A percentile compares a stretch with the other conserved stretches of the same genome.
phyloP scores from a whole-genome alignment of 2,113 vertebrate species.

The Myanophis thanlyinensis region DNA sequence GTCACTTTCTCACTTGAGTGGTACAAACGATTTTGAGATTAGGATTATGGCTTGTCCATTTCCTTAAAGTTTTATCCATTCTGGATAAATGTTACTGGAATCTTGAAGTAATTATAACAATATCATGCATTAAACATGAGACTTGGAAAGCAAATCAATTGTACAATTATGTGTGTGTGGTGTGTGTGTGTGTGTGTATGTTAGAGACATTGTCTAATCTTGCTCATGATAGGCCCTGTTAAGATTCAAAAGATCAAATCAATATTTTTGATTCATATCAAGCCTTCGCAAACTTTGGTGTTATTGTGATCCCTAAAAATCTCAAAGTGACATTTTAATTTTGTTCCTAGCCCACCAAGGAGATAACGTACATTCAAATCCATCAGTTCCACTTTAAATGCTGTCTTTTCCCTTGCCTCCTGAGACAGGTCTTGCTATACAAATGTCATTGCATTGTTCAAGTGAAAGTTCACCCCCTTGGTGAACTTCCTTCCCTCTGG shows the following conservation, averaged over 20 bases:
- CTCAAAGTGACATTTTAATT: background rate
- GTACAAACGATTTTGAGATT: background rate
- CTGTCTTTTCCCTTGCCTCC: background rate
- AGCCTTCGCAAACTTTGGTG: background rate
- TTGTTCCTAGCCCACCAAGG: background rate
- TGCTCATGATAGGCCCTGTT: background rate
- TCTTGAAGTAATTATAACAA: background rate
- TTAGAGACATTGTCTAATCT: background rate
- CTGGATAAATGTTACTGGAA: background rate
- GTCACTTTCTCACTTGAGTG: background rate
- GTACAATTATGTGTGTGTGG: background rate
- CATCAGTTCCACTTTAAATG: background rate
- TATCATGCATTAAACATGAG: background rate
- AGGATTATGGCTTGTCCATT: background rate
- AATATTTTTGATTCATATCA: background rate
- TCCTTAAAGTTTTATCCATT: background rate
- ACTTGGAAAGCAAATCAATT: background rate
- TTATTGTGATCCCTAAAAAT: background rate
- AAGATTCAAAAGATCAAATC: background rate
- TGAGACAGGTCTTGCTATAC: background rate
- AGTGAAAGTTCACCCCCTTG: background rate
- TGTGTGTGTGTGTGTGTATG: background rate
- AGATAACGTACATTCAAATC: background rate
- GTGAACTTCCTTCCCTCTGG: background rate
- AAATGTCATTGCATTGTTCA: background rate